Evolutionary conservation across 92 coral and sea anemone species (phyloP).

Genomic region (Porites rus): DNA sequence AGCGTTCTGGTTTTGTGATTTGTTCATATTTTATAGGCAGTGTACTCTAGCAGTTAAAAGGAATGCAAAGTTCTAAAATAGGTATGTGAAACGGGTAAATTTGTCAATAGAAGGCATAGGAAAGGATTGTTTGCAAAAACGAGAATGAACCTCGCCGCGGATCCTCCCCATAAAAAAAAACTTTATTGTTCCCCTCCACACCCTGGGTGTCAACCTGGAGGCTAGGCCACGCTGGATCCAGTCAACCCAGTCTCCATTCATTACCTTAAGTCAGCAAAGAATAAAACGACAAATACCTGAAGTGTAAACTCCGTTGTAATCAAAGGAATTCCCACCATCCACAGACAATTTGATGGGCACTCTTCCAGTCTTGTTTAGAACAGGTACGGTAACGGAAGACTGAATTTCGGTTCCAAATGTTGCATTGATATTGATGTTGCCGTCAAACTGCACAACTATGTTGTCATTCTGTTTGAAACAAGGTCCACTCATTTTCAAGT

Average conservation of each 20-base stretch:
- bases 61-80: too few relatives aligned
- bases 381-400: conserved; percentile 79
- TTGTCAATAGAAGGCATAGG: too few relatives aligned
- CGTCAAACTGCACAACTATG: conserved; percentile 77
- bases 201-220: too few relatives aligned
- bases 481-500: conserved; percentile 81
- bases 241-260: background rate
- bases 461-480: conserved; percentile 71
- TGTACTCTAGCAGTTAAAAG: too few relatives aligned
- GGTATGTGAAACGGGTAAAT: too few relatives aligned
- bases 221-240: too few relatives aligned
- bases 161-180: too few relatives aligned
- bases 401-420: conserved; percentile 53
- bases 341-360: conserved; percentile 69
- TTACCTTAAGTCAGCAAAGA: background rate
- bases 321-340: conserved; percentile 78
- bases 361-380: conserved; percentile 75
- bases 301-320: conserved; percentile 63
- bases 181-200: too few relatives aligned
- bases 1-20: too few relatives aligned
- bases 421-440: conserved; percentile 53
- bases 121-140: too few relatives aligned
- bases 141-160: too few relatives aligned
- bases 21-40: too few relatives aligned
- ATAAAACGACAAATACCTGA: conserved; percentile 53